A percentile compares a stretch with the other conserved stretches of the same genome.
Conservation (phyloP, 2,888 invertebrate species). For the Xestia c-nigrum region DNA sequence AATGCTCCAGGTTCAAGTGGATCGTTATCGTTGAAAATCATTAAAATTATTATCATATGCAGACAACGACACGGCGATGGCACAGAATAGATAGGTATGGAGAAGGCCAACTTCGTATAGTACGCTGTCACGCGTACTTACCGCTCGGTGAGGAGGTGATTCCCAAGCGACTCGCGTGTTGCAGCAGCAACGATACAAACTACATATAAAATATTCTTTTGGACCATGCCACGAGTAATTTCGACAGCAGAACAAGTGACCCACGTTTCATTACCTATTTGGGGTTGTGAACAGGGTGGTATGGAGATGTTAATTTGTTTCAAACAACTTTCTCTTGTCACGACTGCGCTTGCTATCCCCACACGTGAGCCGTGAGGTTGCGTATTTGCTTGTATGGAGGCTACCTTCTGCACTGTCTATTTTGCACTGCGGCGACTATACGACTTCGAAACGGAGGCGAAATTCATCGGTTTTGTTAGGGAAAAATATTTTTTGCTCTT, state of each 20-base stretch:
- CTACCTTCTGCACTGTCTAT: background rate
- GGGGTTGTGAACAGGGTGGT: background rate
- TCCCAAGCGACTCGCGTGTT: background rate
- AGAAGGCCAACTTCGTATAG: background rate
- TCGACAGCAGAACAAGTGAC: background rate
- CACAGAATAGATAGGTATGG: background rate
- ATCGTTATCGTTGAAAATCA: conserved; percentile 84
- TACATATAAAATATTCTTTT: background rate
- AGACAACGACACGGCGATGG: conserved; percentile 59
- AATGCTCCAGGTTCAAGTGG: conserved; percentile 83
- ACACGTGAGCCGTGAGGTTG: background rate
- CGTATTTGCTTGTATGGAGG: background rate
- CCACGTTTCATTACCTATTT: background rate
- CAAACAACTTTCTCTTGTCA: background rate
- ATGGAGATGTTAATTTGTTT: background rate
- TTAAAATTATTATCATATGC: conserved; percentile 82
- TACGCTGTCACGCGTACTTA: background rate
- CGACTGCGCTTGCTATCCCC: background rate
- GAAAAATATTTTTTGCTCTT: background rate
- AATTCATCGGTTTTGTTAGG: conserved; percentile 37
- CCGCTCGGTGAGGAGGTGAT: background rate
- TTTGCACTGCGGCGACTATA: conserved; percentile 27
- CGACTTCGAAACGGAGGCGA: conserved; percentile 21
- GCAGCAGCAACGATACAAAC: background rate
- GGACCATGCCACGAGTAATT: background rate